Percentiles rank a stretch among this genome's conserved stretches.
phyloP scores from a whole-genome alignment of 2,113 vertebrate genomes.

The Calypte anna region DNA sequence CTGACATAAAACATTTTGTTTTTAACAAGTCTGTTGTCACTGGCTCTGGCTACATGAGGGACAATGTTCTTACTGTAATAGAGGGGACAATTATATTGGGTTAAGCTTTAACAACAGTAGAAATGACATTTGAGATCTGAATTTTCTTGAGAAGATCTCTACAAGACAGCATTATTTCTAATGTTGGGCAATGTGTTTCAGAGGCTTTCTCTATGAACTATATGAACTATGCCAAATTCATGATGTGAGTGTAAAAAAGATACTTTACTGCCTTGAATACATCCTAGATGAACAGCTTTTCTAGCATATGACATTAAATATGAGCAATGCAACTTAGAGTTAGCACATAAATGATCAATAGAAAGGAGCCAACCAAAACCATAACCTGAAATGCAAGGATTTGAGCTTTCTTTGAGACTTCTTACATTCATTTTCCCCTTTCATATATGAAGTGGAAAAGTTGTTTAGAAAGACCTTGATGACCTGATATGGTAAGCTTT shows the following conservation, averaged over 20 bases:
- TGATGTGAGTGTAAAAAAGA: background rate
- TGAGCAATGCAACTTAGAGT: background rate
- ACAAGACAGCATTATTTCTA: background rate
- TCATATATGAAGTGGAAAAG: constrained; percentile 69
- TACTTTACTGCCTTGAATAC: background rate
- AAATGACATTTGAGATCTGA: background rate
- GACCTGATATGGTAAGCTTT: constrained; percentile 49
- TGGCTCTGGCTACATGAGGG: background rate
- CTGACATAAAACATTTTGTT: background rate
- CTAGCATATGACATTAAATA: background rate
- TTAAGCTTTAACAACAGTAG: background rate
- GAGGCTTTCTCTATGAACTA: background rate
- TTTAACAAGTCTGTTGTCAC: background rate
- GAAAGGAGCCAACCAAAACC: constrained; percentile 12
- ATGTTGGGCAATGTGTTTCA: background rate
- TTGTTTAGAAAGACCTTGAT: constrained; percentile 71
- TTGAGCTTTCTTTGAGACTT: constrained; percentile 20
- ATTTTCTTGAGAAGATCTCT: background rate
- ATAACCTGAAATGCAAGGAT: constrained; percentile 57
- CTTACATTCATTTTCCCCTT: constrained; percentile 52
- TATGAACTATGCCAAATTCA: background rate
- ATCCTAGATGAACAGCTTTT: background rate
- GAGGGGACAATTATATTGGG: background rate
- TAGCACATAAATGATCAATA: constrained; percentile 32
- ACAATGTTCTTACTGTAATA: background rate